These are phyloP conservation scores for Lepidocyrtinus sp. DNA, from an alignment of 2,888 invertebrate species.

Conservation along the genomic window DNA sequence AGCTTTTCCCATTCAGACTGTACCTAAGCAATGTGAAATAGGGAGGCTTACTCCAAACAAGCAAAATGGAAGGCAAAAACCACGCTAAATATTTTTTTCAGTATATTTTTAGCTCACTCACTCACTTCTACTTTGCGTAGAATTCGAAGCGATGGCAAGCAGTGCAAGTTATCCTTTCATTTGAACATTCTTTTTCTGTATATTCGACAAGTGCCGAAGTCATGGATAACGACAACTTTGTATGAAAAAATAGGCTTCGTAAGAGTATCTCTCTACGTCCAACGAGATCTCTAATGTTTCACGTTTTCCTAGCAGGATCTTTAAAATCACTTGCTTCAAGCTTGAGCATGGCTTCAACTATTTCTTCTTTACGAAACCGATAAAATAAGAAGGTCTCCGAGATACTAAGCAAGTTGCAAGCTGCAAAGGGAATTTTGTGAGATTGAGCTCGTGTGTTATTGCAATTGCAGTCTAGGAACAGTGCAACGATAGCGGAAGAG, in stretches of 20 bases:
- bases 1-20: neutral
- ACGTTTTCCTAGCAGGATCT: neutral
- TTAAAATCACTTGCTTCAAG: neutral
- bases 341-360: neutral
- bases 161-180: neutral
- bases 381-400: neutral
- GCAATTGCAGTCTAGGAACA: neutral
- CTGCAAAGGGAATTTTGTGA: neutral
- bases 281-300: neutral
- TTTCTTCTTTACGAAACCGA: too few relatives aligned
- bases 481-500: neutral
- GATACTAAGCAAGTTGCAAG: neutral
- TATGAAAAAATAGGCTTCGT: conserved; percentile 48
- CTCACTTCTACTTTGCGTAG: conserved; percentile 23
- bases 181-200: conserved; percentile 13
- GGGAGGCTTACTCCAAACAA: too few relatives aligned
- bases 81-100: conserved; percentile 49
- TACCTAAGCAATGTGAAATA: too few relatives aligned
- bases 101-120: conserved; percentile 59
- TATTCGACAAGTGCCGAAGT: conserved; percentile 63
- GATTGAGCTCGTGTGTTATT: neutral
- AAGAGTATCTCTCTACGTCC: neutral
- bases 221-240: conserved; percentile 56
- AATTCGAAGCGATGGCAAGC: neutral
- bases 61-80: conserved; percentile 5